Evolutionary conservation across 2,888 invertebrate species (phyloP).

Genomic region (Crossocerus cetratus): DNA sequence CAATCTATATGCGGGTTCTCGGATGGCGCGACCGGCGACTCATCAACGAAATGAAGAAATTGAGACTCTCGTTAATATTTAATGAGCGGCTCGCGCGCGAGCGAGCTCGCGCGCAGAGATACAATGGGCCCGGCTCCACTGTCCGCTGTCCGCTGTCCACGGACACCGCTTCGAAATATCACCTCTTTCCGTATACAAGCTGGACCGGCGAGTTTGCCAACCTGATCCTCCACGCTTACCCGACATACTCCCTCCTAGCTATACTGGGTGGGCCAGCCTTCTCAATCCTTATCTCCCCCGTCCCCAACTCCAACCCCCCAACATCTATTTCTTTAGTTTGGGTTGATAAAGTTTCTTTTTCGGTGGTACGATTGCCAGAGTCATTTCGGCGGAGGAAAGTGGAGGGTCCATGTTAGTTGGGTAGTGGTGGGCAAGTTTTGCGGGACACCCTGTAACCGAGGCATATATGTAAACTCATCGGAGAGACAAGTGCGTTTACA

Average conservation of each 20-base stretch:
- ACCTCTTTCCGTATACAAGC: conserved; percentile 44
- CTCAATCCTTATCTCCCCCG: too few relatives aligned
- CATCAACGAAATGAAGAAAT: conserved; percentile 77
- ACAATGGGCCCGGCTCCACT: conserved; percentile 63
- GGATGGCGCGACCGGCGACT: conserved; percentile 72
- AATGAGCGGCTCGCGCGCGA: conserved; percentile 63
- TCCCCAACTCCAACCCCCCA: too few relatives aligned
- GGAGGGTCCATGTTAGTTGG: neutral
- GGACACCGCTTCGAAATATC: conserved; percentile 63
- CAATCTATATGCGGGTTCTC: conserved; percentile 76
- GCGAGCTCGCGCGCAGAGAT: conserved; percentile 53
- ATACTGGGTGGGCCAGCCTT: too few relatives aligned
- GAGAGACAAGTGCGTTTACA: conserved; percentile 15
- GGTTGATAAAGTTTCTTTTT: too few relatives aligned
- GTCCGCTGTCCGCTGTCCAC: conserved; percentile 24
- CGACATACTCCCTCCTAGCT: too few relatives aligned
- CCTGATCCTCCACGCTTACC: too few relatives aligned
- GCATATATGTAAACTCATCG: conserved; percentile 23
- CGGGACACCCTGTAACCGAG: neutral
- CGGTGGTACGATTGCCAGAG: too few relatives aligned
- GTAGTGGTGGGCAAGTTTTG: neutral
- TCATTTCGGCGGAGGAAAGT: too few relatives aligned
- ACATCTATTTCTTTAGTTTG: too few relatives aligned
- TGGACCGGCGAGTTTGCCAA: too few relatives aligned
- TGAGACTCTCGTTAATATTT: conserved; percentile 77